Conservation (phyloP, 2,113 vertebrate genomes). For the Oreotrochilus melanogaster region DNA sequence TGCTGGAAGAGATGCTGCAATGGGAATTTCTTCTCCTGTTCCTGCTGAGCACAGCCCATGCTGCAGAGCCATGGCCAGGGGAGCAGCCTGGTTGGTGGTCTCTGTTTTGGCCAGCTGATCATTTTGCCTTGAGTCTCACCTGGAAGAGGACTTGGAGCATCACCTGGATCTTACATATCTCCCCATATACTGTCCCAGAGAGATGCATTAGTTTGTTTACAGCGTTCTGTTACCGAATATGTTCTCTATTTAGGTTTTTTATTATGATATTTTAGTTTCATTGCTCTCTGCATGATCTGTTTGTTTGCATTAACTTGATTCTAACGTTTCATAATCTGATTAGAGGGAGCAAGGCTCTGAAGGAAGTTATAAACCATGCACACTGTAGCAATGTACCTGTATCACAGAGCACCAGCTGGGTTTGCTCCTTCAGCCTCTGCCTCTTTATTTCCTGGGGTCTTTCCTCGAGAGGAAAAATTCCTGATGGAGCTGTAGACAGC, state of each 20-base stretch:
- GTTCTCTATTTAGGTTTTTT: constrained; percentile 50
- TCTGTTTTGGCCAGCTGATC: background rate
- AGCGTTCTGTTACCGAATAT: constrained; percentile 28
- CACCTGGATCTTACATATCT: background rate
- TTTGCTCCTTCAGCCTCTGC: background rate
- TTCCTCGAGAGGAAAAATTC: background rate
- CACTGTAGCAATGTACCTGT: background rate
- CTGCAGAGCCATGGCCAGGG: background rate
- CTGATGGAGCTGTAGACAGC: background rate
- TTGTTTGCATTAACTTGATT: constrained; percentile 65
- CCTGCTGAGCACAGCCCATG: background rate
- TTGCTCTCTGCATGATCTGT: constrained; percentile 48
- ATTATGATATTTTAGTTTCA: constrained; percentile 72
- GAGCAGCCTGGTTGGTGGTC: background rate
- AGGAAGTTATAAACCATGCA: background rate
- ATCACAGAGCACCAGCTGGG: background rate
- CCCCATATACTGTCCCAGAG: background rate
- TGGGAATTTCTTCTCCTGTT: background rate
- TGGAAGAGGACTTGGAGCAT: background rate
- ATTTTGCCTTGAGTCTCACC: background rate
- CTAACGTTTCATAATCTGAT: constrained; percentile 63
- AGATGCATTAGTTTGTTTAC: constrained; percentile 63
- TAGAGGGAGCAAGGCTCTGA: background rate
- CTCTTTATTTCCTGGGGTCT: background rate
- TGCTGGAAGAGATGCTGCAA: background rate